Percentiles rank a stretch among this genome's conserved stretches.
Conservation (phyloP, 2,797 vertebrate species). For the Neosilurus hyrtlii region DNA sequence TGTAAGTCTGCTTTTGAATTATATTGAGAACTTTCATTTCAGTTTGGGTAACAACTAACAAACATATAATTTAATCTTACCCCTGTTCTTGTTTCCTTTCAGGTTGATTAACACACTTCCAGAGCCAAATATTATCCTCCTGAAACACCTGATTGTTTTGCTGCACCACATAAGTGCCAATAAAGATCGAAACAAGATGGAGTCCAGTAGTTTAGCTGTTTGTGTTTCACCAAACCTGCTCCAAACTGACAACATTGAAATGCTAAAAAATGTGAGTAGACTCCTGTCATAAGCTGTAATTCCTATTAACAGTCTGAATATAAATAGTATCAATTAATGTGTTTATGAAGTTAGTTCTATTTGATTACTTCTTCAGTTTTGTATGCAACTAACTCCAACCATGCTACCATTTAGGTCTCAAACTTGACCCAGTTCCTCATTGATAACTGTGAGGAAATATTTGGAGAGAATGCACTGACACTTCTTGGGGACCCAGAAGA, state of each 20-base stretch:
- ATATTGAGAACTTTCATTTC: neutral
- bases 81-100: slow-evolving; percentile 32
- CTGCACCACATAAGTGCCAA: slow-evolving; percentile 74
- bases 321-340: neutral
- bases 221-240: slow-evolving; percentile 80
- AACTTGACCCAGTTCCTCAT: slow-evolving; percentile 78
- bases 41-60: neutral
- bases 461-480: slow-evolving; percentile 66
- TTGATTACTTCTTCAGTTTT: neutral
- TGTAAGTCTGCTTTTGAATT: slow-evolving; percentile 66
- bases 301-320: neutral
- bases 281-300: slow-evolving; percentile 23
- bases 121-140: slow-evolving; percentile 70
- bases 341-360: slow-evolving; percentile 13
- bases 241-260: slow-evolving; percentile 62
- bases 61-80: slow-evolving; percentile 1
- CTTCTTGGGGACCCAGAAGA: slow-evolving; percentile 59
- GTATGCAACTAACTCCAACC: neutral
- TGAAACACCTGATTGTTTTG: slow-evolving; percentile 73
- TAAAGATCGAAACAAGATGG: slow-evolving; percentile 74
- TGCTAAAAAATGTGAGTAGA: slow-evolving; percentile 71
- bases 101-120: slow-evolving; percentile 77
- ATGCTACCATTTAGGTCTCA: slow-evolving; percentile 68
- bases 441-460: slow-evolving; percentile 75
- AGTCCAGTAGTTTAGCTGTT: slow-evolving; percentile 78